Percentiles rank a stretch among this genome's conserved stretches.
Evolutionary conservation across 2,888 invertebrate genomes (phyloP).

Genomic region (Clivina fossor): DNA sequence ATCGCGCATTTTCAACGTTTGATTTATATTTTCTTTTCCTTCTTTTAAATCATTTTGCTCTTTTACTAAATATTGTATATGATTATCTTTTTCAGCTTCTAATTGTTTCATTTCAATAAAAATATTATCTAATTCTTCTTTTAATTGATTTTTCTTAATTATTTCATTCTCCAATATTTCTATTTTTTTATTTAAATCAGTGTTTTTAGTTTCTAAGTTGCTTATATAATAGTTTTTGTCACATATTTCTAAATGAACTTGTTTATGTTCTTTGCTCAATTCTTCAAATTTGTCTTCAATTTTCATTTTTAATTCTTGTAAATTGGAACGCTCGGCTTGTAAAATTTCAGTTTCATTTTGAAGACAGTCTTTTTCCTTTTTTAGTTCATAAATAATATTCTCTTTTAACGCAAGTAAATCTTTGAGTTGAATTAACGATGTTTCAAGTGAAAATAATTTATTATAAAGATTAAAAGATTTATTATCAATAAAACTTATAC

Average conservation of each 20-base stretch:
- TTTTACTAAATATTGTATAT: neutral
- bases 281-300: slow-evolving; percentile 5
- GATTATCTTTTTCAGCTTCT: neutral
- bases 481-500: too few species aligned
- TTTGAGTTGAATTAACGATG: too few species aligned
- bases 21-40: neutral
- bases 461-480: too few species aligned
- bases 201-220: neutral
- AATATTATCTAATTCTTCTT: neutral
- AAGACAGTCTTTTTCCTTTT: too few species aligned
- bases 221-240: neutral
- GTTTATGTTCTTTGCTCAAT: neutral
- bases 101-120: neutral
- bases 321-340: too few species aligned
- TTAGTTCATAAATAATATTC: too few species aligned
- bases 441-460: too few species aligned
- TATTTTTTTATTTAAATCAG: neutral
- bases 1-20: neutral
- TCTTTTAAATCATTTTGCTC: neutral
- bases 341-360: too few species aligned
- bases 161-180: slow-evolving; percentile 4
- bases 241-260: neutral
- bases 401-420: too few species aligned
- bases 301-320: neutral
- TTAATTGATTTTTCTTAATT: neutral